Conservation (phyloP, 2,888 invertebrate species). For the Dicyrtomina minuta region DNA sequence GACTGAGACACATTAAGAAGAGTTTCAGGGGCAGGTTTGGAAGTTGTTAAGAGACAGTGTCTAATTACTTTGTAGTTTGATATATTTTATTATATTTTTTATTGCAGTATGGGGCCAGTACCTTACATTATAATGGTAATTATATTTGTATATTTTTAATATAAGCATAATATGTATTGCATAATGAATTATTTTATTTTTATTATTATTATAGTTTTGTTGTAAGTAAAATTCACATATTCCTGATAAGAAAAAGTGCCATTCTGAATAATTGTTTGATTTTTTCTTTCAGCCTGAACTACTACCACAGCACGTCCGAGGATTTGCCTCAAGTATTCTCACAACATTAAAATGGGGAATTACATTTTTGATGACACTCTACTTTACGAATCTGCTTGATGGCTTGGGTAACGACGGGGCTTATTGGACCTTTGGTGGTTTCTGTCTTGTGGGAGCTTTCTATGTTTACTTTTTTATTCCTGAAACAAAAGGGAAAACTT, state of each 20-base stretch:
- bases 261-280: too few species aligned
- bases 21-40: too few species aligned
- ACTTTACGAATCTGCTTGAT: neutral
- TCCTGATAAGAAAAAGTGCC: too few species aligned
- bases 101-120: neutral
- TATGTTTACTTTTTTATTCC: slow-evolving; percentile 9
- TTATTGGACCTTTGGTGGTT: neutral
- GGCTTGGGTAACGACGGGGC: neutral
- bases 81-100: too few species aligned
- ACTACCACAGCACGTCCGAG: neutral
- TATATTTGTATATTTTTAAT: too few species aligned
- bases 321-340: neutral
- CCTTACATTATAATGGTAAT: neutral
- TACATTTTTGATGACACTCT: neutral
- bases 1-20: too few species aligned
- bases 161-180: too few species aligned
- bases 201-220: too few species aligned
- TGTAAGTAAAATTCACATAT: too few species aligned
- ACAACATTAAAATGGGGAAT: slow-evolving; percentile 4
- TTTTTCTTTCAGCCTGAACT: neutral
- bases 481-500: neutral
- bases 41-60: too few species aligned
- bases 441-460: neutral
- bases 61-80: too few species aligned
- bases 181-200: too few species aligned